Base-by-base conservation (phyloP, 2,113 vertebrate genomes). In the Otis tarda region DNA sequence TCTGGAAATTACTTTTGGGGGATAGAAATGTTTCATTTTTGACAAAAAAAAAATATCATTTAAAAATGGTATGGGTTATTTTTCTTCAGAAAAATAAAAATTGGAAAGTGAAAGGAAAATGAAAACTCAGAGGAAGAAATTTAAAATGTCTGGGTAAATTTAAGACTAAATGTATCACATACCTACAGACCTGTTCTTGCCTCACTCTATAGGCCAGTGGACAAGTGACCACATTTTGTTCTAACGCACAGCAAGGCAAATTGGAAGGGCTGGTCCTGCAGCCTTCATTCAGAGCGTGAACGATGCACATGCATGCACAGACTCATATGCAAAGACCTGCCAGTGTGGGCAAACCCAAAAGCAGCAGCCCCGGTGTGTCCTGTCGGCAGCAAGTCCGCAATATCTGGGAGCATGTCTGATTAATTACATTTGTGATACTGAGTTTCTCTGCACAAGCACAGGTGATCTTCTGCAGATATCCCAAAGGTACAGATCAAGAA, bases 1-100 rank as follows among this genome's bases (percentile, higher is more conserved):
- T 35, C 10, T 41, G 33, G 11, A 68, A 82, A 71, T 59, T 71
- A 67, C 4, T 68, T 63, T 81, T 43, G 2, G 4, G 10, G 15
- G 28, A n/a, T 31, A 35, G 4, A 60, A 39, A 28, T 49, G 4
- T 68, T 84, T 59, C 1, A 27, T 64, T 89, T 89, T 35, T 5
- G 1, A 70, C 8, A n/a, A 65, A 59, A 68, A 45, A 7, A 4
- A 43, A 43, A 43, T 7, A 6, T 3, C 0, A 53, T 27, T 59
- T 21, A 0, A 65, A 85, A 53, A 55, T 30, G 9, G 5, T 31
- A 33, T 7, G 1, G 14, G 18, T 41, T 55, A 15, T 35, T 77
- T 73, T 28, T 7, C 21, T 37, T 69, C 6, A 25, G 5, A 61
- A 65, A 81, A 69, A 61, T 20, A 1, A 28, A 27, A 73, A 35